Percentiles rank a stretch among this genome's conserved stretches.
Conservation (phyloP, 2,888 invertebrate genomes). For the Baccha elongata region DNA sequence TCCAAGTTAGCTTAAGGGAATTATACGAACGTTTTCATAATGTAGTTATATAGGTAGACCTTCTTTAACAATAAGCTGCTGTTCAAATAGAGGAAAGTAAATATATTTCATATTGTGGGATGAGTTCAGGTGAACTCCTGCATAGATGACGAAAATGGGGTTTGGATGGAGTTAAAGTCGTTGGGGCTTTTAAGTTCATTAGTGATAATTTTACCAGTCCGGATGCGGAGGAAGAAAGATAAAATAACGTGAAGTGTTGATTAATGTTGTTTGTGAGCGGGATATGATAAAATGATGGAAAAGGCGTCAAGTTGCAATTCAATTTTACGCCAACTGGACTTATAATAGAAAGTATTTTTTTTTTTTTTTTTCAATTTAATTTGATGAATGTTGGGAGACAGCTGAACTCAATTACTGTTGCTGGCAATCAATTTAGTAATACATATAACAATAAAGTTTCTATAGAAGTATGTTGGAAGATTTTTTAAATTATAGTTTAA, state of each 20-base stretch:
- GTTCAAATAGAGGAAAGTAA: slow-evolving; percentile 25
- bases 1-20: slow-evolving; percentile 51
- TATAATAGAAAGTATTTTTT: slow-evolving; percentile 12
- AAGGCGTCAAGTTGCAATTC: neutral
- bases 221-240: slow-evolving; percentile 12
- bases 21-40: neutral
- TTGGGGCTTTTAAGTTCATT: slow-evolving; percentile 21
- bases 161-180: neutral
- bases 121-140: slow-evolving; percentile 23
- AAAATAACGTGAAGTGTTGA: slow-evolving; percentile 13
- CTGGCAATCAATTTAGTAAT: no score
- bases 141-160: slow-evolving; percentile 15
- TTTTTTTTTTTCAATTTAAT: slow-evolving; percentile 20
- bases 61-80: neutral
- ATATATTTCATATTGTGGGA: slow-evolving; percentile 5
- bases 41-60: slow-evolving; percentile 7
- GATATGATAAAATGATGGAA: neutral
- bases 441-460: no score
- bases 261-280: slow-evolving; percentile 16
- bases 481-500: no score
- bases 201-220: neutral
- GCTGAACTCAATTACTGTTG: no score
- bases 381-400: neutral
- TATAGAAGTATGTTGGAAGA: no score
- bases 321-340: slow-evolving; percentile 1